phyloP scores from a whole-genome alignment of 2,797 vertebrate genomes.

The Gorsachius magnificus region DNA sequence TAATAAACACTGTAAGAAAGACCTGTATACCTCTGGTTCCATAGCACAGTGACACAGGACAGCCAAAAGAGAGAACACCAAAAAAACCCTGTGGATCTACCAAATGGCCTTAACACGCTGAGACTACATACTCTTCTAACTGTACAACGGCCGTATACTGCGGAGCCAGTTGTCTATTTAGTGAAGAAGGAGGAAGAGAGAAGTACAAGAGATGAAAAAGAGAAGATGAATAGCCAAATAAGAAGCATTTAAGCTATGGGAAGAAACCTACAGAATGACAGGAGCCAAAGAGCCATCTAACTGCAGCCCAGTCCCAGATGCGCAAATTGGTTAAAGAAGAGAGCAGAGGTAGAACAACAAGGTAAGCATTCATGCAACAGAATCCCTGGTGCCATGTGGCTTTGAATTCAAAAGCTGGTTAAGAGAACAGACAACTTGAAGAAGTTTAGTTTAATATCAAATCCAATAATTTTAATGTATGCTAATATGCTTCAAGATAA shows the following conservation, averaged over 20 bases:
- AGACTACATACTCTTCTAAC: neutral
- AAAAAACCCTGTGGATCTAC: neutral
- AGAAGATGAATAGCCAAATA: neutral
- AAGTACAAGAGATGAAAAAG: neutral
- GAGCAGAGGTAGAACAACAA: neutral
- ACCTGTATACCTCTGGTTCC: neutral
- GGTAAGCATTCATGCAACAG: neutral
- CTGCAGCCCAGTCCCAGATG: neutral
- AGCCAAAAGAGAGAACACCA: neutral
- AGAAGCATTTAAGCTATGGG: neutral
- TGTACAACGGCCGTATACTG: neutral
- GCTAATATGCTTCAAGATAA: conserved; percentile 1
- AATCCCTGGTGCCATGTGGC: neutral
- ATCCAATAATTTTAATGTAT: neutral
- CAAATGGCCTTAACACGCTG: neutral
- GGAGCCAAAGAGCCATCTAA: neutral
- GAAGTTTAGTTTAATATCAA: neutral
- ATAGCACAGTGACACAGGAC: neutral
- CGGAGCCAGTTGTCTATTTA: neutral
- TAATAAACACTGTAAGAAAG: neutral
- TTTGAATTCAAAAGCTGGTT: conserved; percentile 7
- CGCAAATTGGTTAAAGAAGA: neutral
- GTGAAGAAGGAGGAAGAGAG: neutral
- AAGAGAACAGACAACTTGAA: neutral
- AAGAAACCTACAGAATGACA: neutral